These are phyloP conservation scores for Bathynomus jamesi DNA, from an alignment of 1,140 invertebrate species.

Conservation along the genomic window DNA sequence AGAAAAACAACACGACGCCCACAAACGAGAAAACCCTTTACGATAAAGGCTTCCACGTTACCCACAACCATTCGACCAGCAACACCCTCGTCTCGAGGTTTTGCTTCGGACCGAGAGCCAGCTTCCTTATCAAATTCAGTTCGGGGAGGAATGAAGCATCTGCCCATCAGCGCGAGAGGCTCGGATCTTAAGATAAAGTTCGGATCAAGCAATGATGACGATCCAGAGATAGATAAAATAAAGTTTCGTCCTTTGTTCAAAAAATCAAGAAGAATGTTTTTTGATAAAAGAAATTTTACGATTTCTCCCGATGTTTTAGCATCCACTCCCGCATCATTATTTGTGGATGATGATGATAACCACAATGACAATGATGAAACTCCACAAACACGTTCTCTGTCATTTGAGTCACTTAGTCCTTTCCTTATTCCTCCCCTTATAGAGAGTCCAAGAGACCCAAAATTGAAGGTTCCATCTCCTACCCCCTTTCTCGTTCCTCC, in stretches of 20 bases:
- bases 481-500: slow-evolving; percentile 2
- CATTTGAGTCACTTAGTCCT: background rate
- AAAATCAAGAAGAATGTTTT: background rate
- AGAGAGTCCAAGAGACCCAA: background rate
- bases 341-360: background rate
- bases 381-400: background rate
- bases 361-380: background rate
- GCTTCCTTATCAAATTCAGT: too few species aligned
- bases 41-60: too few species aligned
- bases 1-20: too few species aligned
- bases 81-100: background rate
- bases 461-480: background rate
- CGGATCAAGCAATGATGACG: background rate
- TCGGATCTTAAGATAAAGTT: background rate
- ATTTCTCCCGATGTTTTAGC: background rate
- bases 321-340: background rate
- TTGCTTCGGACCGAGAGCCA: too few species aligned
- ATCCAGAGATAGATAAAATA: background rate
- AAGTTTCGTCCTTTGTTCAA: background rate
- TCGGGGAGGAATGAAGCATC: too few species aligned
- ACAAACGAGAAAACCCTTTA: background rate
- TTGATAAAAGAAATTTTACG: background rate
- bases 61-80: too few species aligned
- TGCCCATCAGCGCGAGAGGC: background rate
- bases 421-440: background rate